Evolutionary conservation across 2,888 invertebrate genomes (phyloP), one percentile per base, ranked within the genome.

Genomic region (Limulus polyphemus): DNA sequence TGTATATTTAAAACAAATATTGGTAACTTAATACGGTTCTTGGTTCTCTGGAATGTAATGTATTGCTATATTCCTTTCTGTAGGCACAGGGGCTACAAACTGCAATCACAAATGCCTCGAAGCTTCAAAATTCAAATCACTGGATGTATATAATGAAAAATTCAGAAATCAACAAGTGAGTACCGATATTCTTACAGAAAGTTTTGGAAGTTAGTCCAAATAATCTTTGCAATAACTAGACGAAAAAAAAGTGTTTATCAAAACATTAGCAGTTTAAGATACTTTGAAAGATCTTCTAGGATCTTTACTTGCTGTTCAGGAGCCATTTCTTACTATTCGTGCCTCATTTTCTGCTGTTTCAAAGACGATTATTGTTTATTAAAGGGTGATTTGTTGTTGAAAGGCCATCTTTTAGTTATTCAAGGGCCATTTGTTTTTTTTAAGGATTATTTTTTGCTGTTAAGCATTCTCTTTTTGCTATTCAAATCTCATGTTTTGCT

Each of bases 101-200:
- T 12, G 58, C 73, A 5, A 76, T 77, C 16, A 77, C 77, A 7
- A 73, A 72, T 58, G 72, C 72, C 1, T 69, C 71, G 16, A 74
- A 74, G 60, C 67, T 77, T 49, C 69, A 72, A 51, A 56, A 70
- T 17, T 74, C 76, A 2, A 73, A 74, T 58, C 75, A 77, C 62
- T 68, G 68, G 47, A 65, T 77, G 10, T 77, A 76, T 68, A 62
- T 76, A 9, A 72, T 76, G 70, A 76, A 74, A 67, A 76, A 77
- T 69, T 50, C 70, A 0, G 66, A 69, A 13, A 71, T 67, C 2
- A 72, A 71, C 56, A 70, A 67, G 76, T 75, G 68, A 68, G 71
- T 46, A 17, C 55, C 16, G 12, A 0, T 32, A 2, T 32, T 32
- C 32, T 32, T 32, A 7, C 1, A 32, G 32, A 32, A 32, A 32